These are phyloP conservation scores for Scolopax rusticola DNA, from an alignment of 2,797 vertebrate species.

Conservation along the genomic window DNA sequence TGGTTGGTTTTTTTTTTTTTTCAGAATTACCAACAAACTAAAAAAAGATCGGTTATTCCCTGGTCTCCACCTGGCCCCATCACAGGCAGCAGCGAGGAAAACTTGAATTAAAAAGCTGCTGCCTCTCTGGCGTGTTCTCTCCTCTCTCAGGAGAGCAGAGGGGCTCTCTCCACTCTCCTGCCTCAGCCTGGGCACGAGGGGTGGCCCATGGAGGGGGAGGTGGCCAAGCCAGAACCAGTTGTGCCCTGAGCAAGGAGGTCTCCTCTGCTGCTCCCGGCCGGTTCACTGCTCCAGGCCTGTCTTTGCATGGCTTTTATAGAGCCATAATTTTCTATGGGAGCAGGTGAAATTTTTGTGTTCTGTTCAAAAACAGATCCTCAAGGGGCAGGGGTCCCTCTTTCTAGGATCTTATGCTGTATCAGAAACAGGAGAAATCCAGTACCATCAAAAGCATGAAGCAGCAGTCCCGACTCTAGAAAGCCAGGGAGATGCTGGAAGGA, in stretches of 20 bases:
- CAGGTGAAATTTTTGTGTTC: neutral
- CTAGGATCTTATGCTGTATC: neutral
- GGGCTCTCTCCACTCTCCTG: neutral
- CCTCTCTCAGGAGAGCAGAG: too few species aligned
- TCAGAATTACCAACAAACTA: neutral
- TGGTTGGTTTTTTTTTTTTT: neutral
- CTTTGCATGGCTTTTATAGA: neutral
- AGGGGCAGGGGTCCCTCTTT: neutral
- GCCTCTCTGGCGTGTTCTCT: neutral
- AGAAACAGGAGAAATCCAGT: neutral
- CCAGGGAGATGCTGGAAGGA: neutral
- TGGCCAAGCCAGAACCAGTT: accelerated
- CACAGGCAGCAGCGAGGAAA: neutral
- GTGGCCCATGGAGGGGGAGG: neutral
- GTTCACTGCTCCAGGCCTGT: neutral
- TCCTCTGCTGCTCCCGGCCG: neutral
- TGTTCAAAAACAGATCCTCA: neutral
- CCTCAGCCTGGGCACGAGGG: accelerated
- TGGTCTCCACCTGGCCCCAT: neutral
- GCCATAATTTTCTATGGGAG: neutral
- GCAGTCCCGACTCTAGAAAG: neutral
- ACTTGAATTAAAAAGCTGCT: neutral
- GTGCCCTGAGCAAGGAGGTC: neutral
- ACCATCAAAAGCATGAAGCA: neutral
- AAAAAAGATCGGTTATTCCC: neutral